A percentile compares a stretch with the other conserved stretches of the same genome.
These are phyloP conservation scores for Marmota flaviventris DNA, from an alignment of 2,113 vertebrate species.

Conservation along the genomic window DNA sequence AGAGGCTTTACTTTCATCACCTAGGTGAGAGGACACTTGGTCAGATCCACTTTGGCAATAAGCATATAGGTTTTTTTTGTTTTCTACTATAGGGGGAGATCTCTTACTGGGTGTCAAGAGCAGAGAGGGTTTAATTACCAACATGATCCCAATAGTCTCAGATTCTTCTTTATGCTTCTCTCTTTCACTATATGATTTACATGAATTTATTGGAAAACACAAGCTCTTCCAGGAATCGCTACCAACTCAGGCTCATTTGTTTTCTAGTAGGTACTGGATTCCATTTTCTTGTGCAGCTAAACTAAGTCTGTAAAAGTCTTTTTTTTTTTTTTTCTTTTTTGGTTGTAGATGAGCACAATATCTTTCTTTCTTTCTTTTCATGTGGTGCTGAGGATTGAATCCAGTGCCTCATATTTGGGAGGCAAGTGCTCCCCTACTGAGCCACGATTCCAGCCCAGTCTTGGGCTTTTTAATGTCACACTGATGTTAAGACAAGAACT, in stretches of 20 bases:
- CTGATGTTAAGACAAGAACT: conserved; percentile 65
- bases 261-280: conserved; percentile 77
- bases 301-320: conserved; percentile 77
- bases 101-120: conserved; percentile 18
- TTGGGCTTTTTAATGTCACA: conserved; percentile 75
- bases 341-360: no score
- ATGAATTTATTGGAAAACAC: conserved; percentile 84
- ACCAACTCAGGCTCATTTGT: conserved; percentile 74
- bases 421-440: no score
- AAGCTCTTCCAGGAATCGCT: conserved; percentile 87
- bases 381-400: no score
- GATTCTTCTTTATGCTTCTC: conserved; percentile 72
- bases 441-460: not conserved
- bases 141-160: conserved; percentile 56
- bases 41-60: not conserved
- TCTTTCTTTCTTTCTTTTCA: no score
- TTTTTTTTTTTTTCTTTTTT: no score
- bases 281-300: conserved; percentile 84
- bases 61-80: not conserved
- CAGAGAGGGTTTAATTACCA: conserved; percentile 60
- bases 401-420: no score
- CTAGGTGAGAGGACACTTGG: not conserved
- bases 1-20: conserved; percentile 54
- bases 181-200: conserved; percentile 75
- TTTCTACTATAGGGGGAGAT: not conserved